phyloP scores from a whole-genome alignment of 2,888 invertebrate genomes.

The Drosophila trichaetosa region DNA sequence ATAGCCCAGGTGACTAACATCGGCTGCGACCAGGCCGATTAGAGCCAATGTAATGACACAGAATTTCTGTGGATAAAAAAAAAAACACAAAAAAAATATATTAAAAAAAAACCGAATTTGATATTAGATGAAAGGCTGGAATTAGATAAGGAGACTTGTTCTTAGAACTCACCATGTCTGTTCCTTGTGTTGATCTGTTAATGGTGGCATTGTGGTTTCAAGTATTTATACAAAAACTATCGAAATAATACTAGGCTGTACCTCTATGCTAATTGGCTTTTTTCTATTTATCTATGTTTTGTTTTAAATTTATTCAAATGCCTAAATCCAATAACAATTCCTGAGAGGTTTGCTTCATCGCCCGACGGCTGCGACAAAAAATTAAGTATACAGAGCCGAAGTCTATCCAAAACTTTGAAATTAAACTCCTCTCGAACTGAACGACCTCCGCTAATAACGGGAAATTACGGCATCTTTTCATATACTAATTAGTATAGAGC shows the following conservation, averaged over 20 bases:
- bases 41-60: conserved; percentile 61
- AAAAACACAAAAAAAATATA: neutral
- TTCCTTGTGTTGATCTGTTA: conserved; percentile 56
- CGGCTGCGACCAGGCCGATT: conserved; percentile 64
- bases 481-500: conserved; percentile 38
- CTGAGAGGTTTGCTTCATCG: conserved; percentile 34
- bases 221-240: conserved; percentile 67
- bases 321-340: conserved; percentile 33
- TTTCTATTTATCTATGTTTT: conserved; percentile 41
- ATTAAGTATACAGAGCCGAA: conserved; percentile 1
- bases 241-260: conserved; percentile 11
- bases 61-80: conserved; percentile 55
- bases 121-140: neutral
- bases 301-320: conserved; percentile 33
- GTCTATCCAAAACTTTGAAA: conserved; percentile 18
- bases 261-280: conserved; percentile 71
- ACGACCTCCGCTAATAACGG: conserved; percentile 53
- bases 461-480: conserved; percentile 12
- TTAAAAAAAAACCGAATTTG: neutral
- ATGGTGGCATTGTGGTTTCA: conserved; percentile 37
- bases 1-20: conserved; percentile 74
- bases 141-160: neutral
- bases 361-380: conserved; percentile 3
- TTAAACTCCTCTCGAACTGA: conserved; percentile 39
- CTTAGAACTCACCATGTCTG: conserved; percentile 63